phyloP scores from a whole-genome alignment of 2,888 invertebrate genomes.

The Clusia tigrina region DNA sequence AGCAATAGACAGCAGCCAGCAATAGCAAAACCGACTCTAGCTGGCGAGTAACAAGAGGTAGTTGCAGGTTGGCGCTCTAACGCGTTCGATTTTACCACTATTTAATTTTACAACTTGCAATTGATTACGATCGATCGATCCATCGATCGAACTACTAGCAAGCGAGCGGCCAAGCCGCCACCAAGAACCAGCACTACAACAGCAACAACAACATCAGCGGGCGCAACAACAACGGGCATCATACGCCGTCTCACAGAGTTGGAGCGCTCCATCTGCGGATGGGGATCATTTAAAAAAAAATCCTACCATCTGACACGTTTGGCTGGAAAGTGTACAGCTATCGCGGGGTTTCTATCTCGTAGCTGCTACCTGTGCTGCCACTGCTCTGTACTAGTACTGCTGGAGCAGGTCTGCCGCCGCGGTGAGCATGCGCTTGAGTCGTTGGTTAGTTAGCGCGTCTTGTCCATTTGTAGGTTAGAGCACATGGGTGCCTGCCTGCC shows the following conservation, averaged over 20 bases:
- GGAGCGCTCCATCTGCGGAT: no score
- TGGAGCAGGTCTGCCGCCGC: neutral
- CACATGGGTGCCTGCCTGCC: neutral
- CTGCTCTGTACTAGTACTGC: neutral
- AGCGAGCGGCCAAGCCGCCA: no score
- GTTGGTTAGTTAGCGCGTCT: slow-evolving; percentile 1
- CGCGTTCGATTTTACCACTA: slow-evolving; percentile 40
- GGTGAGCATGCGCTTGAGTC: neutral
- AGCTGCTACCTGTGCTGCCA: neutral
- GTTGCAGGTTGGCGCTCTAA: slow-evolving; percentile 33
- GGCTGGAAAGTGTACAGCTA: neutral
- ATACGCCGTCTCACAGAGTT: no score
- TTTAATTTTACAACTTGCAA: slow-evolving; percentile 41
- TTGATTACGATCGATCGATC: slow-evolving; percentile 48
- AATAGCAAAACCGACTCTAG: slow-evolving; percentile 13
- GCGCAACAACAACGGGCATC: no score
- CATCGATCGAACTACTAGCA: slow-evolving; percentile 34
- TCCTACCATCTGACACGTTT: no score
- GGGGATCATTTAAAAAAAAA: no score
- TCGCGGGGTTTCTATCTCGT: neutral
- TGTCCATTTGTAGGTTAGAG: slow-evolving; percentile 20
- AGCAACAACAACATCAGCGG: no score
- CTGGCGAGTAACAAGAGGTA: neutral
- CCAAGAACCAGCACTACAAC: no score
- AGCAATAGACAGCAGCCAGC: neutral